These are phyloP conservation scores for Empidonax traillii DNA, from an alignment of 2,113 vertebrate species.

Conservation along the genomic window DNA sequence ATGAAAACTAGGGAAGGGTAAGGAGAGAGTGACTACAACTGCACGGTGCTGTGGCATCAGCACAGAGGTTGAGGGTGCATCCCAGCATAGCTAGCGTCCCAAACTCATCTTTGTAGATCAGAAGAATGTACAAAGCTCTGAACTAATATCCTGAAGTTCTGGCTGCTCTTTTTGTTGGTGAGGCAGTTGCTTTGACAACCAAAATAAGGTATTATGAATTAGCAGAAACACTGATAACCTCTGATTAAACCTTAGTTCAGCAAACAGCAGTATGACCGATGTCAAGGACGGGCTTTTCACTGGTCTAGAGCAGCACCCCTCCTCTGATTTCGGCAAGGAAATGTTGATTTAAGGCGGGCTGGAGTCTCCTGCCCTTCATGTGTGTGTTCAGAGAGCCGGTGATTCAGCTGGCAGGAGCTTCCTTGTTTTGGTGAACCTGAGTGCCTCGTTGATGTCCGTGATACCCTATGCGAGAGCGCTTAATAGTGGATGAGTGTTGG, in stretches of 20 bases:
- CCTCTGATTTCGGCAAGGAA: neutral
- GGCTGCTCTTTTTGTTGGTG: neutral
- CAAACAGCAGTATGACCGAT: rapidly evolving
- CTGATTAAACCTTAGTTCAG: neutral
- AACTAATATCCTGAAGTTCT: neutral
- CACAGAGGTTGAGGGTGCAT: neutral
- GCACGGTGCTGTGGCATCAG: rapidly evolving
- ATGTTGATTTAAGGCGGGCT: neutral
- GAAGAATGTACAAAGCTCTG: neutral
- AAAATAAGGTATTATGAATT: neutral
- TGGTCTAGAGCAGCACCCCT: neutral
- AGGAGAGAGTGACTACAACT: neutral
- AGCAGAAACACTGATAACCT: neutral
- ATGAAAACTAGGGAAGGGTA: neutral
- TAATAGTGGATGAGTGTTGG: neutral
- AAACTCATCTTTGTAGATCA: neutral
- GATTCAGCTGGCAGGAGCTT: neutral
- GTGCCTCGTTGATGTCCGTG: neutral
- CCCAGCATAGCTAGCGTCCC: neutral
- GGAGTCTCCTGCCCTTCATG: neutral
- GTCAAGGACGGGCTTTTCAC: neutral
- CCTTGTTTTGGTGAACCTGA: neutral
- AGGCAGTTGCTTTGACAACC: neutral
- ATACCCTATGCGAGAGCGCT: neutral
- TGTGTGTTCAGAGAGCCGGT: neutral